Conservation (phyloP, 1,140 invertebrate species). For the Solenopsis fugax region DNA sequence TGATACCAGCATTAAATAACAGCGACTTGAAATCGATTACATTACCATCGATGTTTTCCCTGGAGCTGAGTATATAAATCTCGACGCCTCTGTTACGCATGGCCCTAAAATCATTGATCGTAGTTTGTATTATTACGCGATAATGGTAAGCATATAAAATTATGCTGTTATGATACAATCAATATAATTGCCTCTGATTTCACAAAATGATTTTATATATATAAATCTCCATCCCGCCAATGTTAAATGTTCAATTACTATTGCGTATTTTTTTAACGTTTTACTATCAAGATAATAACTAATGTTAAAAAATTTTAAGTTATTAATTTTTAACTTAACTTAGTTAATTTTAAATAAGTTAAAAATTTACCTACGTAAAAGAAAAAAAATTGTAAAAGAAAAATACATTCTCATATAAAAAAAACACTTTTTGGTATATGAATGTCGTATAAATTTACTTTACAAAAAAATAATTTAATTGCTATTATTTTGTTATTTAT, state of each 20-base stretch:
- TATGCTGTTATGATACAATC: background rate
- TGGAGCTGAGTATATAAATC: conserved; percentile 90
- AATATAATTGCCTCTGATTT: background rate
- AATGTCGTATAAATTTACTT: too few relatives aligned
- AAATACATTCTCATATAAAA: too few relatives aligned
- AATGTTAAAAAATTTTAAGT: too few relatives aligned
- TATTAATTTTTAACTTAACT: too few relatives aligned
- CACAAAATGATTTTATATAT: background rate
- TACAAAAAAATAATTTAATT: too few relatives aligned
- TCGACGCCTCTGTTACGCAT: conserved; percentile 99
- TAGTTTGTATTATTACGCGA: background rate
- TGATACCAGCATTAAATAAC: conserved; percentile 87
- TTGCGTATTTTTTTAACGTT: background rate
- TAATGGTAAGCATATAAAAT: background rate
- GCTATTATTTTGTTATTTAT: too few relatives aligned
- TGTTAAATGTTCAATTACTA: background rate
- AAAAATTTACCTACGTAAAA: too few relatives aligned
- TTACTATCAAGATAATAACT: background rate
- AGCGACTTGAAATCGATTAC: conserved; percentile 88
- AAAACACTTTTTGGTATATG: too few relatives aligned
- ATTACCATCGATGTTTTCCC: conserved; percentile 79
- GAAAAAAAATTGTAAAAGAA: too few relatives aligned
- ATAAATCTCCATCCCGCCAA: background rate
- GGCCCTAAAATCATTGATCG: conserved; percentile 88
- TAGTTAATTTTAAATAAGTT: too few relatives aligned